Base-by-base conservation (phyloP, 2,797 vertebrate genomes). In the Microtus agrestis region DNA sequence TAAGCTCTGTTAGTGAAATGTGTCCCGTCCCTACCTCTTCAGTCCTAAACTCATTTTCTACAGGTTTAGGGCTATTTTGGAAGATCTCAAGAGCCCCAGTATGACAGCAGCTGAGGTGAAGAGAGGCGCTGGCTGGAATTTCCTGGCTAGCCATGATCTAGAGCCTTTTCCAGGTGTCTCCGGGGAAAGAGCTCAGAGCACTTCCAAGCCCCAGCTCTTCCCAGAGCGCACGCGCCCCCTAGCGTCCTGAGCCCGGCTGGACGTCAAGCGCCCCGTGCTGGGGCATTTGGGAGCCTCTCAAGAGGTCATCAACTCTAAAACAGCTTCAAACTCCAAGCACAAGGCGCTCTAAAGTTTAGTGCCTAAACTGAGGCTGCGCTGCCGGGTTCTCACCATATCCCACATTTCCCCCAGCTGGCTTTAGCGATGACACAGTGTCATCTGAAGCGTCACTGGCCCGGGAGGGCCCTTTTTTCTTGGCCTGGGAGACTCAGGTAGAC, bases 141-240 rank as follows among this genome's bases (percentile, higher is more conserved):
- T n/a, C 56, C 15, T 43, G 25, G 13, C 3, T 0, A 23, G 21
- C 23, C 27, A 34, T 6, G 40, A 31, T 19, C 40, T 0, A 0
- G 1, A 23, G n/a, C 4, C 51, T 19, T n/a, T 54, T 59, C 74
- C 25, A 0, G 46, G 46, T 43, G 1, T 34, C 76, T 27, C 43
- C 5, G 21, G 6, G 59, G 8, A 61, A 3, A 65, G 59, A 1
- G 4, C 34, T 0, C 25, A 0, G 14, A 37, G 77, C 23, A 0
- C 37, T 0, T 6, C 11, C 2, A 0, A 2, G 25, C 27, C 65
- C 15, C 82, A 0, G 34, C 34, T 87, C 56, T 92, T 63, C 63
- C 90, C 87, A 31, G 95, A 43, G 56, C 29, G 87, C 81, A 78
- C 37, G 96, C 94, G 95, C 96, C 91, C 63, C 76, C 97, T 97